Percentiles rank a stretch among this genome's conserved stretches.
Conservation (phyloP, 2,797 vertebrate species). For the Syngnathus rostellatus region DNA sequence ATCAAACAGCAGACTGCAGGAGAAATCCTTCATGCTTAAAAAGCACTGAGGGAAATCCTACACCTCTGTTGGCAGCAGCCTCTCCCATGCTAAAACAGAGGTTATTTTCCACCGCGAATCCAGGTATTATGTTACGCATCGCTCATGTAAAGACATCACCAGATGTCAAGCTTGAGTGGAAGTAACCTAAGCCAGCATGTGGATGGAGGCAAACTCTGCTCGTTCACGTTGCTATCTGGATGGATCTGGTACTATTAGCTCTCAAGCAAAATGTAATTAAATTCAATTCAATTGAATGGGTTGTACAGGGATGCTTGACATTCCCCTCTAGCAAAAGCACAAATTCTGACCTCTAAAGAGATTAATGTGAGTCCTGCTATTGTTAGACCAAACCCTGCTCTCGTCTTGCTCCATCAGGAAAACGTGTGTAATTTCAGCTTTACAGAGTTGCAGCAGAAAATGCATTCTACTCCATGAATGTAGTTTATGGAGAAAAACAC, state of each 20-base stretch:
- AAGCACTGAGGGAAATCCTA: slow-evolving; percentile 64
- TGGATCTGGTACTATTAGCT: slow-evolving; percentile 50
- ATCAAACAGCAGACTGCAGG: slow-evolving; percentile 46
- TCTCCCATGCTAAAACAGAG: slow-evolving; percentile 51
- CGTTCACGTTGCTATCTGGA: slow-evolving; percentile 27
- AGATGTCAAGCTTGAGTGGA: slow-evolving; percentile 60
- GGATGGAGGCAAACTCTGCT: slow-evolving; percentile 13
- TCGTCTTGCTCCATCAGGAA: slow-evolving; percentile 29
- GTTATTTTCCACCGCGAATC: slow-evolving; percentile 65
- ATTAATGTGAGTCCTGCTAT: slow-evolving; percentile 62
- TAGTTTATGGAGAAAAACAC: slow-evolving; percentile 15
- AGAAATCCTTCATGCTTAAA: slow-evolving; percentile 58
- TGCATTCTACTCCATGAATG: slow-evolving; percentile 19
- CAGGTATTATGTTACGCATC: slow-evolving; percentile 59
- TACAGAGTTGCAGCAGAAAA: slow-evolving; percentile 39
- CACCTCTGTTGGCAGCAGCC: slow-evolving; percentile 51
- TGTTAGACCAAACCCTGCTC: slow-evolving; percentile 42
- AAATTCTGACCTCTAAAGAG: slow-evolving; percentile 57
- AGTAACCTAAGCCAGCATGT: slow-evolving; percentile 57
- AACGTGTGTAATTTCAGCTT: slow-evolving; percentile 53
- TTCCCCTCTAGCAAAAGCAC: slow-evolving; percentile 45
- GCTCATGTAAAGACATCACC: slow-evolving; percentile 68
- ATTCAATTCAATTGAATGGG: slow-evolving; percentile 31
- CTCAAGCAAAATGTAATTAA: slow-evolving; percentile 42
- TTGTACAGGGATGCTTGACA: slow-evolving; percentile 55